Conservation (phyloP, 1,140 invertebrate genomes). For the Notospermus geniculatus region DNA sequence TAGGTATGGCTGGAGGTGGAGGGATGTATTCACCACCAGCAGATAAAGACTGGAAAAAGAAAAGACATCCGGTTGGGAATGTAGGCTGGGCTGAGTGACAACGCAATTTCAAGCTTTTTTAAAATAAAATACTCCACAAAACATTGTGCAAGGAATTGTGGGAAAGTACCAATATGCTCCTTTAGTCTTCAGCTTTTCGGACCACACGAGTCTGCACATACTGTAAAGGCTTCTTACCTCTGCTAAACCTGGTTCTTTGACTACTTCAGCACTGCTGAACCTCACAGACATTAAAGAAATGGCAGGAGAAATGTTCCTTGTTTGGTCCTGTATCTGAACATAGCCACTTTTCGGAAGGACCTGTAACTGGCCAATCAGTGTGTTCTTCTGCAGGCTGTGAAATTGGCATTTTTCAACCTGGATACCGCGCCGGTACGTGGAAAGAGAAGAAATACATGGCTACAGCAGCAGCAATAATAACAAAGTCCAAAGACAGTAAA, state of each 20-base stretch:
- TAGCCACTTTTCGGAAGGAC: background rate
- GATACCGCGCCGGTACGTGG: too few relatives aligned
- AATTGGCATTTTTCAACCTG: background rate
- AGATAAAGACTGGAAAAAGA: background rate
- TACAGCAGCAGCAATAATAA: too few relatives aligned
- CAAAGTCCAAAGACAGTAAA: too few relatives aligned
- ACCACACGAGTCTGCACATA: too few relatives aligned
- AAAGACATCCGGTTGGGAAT: background rate
- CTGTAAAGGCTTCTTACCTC: background rate
- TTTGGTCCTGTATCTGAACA: background rate
- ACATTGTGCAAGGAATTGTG: too few relatives aligned
- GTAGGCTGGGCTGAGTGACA: background rate
- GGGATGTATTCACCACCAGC: constrained; percentile 31
- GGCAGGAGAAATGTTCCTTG: background rate
- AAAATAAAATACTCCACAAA: too few relatives aligned
- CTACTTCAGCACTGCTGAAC: background rate
- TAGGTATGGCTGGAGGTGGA: constrained; percentile 25
- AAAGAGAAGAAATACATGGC: too few relatives aligned
- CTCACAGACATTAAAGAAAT: background rate
- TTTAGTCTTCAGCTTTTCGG: too few relatives aligned
- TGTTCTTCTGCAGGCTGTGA: background rate
- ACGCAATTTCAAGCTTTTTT: too few relatives aligned
- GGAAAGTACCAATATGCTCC: too few relatives aligned
- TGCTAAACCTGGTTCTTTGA: constrained; percentile 2
- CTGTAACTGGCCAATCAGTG: background rate